Percentiles rank a stretch among this genome's conserved stretches.
These are phyloP conservation scores for Drosophila merina DNA, from an alignment of 2,888 invertebrate genomes.

Conservation along the genomic window DNA sequence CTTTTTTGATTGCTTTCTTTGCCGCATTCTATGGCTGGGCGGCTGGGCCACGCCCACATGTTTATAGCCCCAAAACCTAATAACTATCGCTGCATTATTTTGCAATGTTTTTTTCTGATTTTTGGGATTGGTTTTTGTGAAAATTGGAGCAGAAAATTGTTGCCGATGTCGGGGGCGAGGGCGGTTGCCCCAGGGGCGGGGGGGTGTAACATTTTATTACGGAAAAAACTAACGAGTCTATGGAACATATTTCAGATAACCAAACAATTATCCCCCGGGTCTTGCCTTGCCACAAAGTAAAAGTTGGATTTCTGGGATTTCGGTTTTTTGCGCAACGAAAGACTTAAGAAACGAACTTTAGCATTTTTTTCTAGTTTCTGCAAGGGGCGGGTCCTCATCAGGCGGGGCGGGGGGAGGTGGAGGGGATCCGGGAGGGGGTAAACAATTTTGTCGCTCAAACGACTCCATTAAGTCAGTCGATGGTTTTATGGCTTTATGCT, in stretches of 20 bases:
- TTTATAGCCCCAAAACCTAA: slow-evolving; percentile 26
- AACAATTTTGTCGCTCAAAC: slow-evolving; percentile 63
- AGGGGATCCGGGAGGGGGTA: slow-evolving; percentile 7
- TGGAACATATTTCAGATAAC: slow-evolving; percentile 55
- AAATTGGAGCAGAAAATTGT: slow-evolving; percentile 42
- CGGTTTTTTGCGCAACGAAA: slow-evolving; percentile 65
- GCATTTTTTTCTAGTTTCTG: slow-evolving; percentile 41
- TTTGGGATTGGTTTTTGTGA: neutral
- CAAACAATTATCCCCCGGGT: slow-evolving; percentile 62
- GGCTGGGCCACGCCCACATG: slow-evolving; percentile 19
- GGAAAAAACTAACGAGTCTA: slow-evolving; percentile 14
- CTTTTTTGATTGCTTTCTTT: slow-evolving; percentile 27
- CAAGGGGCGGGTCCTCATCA: slow-evolving; percentile 39
- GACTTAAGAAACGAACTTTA: slow-evolving; percentile 75
- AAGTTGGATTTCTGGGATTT: slow-evolving; percentile 50
- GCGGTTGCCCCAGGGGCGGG: neutral
- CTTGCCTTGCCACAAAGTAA: slow-evolving; percentile 45
- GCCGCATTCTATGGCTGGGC: slow-evolving; percentile 29
- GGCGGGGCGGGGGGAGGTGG: slow-evolving; percentile 17
- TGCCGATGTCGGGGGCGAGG: slow-evolving; percentile 15
- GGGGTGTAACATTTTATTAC: neutral
- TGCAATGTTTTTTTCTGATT: slow-evolving; percentile 14
- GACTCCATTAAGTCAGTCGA: slow-evolving; percentile 58
- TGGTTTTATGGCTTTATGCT: slow-evolving; percentile 53
- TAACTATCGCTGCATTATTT: slow-evolving; percentile 22